phyloP scores from a whole-genome alignment of 2,888 invertebrate species.

The Spatulosminthurus flaviceps region DNA sequence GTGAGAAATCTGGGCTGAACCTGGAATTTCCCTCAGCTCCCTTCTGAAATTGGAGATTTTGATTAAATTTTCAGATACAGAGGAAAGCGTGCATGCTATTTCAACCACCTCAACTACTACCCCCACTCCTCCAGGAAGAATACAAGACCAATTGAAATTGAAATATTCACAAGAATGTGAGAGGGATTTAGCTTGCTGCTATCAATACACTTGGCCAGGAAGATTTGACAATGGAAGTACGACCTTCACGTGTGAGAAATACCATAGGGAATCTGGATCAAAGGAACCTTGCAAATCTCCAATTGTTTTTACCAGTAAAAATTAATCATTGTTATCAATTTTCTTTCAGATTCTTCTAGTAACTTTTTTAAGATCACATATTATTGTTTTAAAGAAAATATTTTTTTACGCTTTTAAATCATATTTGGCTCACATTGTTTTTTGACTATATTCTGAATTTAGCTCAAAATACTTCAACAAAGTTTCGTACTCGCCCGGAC shows the following conservation, averaged over 20 bases:
- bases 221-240: neutral
- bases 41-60: neutral
- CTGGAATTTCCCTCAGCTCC: no score
- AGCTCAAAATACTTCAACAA: neutral
- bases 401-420: no score
- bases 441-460: neutral
- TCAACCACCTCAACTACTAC: neutral
- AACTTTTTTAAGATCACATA: no score
- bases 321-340: neutral
- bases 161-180: constrained; percentile 12
- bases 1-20: no score
- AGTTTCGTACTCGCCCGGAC: neutral
- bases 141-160: neutral
- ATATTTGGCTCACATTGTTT: neutral
- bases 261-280: neutral
- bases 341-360: neutral
- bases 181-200: constrained; percentile 10
- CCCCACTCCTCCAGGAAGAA: neutral
- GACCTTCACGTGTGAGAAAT: constrained; percentile 21
- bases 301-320: constrained; percentile 33
- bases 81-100: neutral
- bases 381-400: no score
- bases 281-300: constrained; percentile 30
- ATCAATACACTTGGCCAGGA: constrained; percentile 38
- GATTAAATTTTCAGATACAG: neutral